Conservation (phyloP, 2,113 vertebrate species). For the Gobiocypris rarus region DNA sequence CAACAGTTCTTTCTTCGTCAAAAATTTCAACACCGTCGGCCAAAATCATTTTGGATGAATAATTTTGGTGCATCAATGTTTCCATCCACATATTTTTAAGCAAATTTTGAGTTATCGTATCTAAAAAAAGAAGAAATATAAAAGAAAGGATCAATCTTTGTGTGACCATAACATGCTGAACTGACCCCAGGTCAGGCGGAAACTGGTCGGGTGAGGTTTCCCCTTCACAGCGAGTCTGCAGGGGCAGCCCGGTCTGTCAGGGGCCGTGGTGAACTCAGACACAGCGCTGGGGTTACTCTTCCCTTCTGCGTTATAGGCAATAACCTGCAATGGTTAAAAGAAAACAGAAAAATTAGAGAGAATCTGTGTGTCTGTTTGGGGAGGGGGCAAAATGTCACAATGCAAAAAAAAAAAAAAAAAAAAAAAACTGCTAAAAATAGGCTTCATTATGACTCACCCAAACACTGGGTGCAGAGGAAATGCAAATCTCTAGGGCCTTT, state of each 20-base stretch:
- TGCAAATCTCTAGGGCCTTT: not conserved
- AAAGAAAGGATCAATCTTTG: not conserved
- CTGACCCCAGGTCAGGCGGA: slow-evolving; percentile 94
- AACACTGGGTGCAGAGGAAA: not conserved
- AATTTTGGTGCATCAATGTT: too few species aligned
- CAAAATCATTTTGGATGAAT: too few species aligned
- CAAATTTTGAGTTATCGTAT: too few species aligned
- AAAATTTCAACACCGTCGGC: too few species aligned
- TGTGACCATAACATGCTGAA: not conserved
- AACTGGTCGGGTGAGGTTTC: slow-evolving; percentile 87
- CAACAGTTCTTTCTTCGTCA: too few species aligned
- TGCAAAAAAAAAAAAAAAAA: not conserved
- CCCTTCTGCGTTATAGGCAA: slow-evolving; percentile 94
- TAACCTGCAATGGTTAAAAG: slow-evolving; percentile 78
- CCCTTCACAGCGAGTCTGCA: slow-evolving; percentile 87
- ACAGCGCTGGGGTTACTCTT: slow-evolving; percentile 93
- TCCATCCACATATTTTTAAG: too few species aligned
- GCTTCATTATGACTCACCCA: slow-evolving; percentile 16
- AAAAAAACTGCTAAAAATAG: not conserved
- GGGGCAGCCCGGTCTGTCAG: slow-evolving; percentile 88
- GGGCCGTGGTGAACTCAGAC: slow-evolving; percentile 87
- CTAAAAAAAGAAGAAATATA: too few species aligned
- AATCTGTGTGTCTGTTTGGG: not conserved
- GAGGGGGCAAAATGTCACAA: not conserved
- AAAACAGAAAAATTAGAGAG: too few species aligned